phyloP scores from a whole-genome alignment of 2,888 invertebrate genomes.

The Phanerotoma sp. region DNA sequence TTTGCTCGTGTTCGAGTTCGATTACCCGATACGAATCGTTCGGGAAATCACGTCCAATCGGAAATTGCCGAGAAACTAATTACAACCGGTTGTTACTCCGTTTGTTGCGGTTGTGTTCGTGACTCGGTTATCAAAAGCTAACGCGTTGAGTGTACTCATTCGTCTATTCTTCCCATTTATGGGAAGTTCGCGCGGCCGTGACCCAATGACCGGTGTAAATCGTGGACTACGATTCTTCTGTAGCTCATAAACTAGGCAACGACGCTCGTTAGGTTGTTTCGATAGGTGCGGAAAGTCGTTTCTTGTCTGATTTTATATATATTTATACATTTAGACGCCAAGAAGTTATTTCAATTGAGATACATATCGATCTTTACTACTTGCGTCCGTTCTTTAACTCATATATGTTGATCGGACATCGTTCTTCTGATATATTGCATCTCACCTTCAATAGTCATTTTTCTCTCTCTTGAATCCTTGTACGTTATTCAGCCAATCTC shows the following conservation, averaged over 20 bases:
- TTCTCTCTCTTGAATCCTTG: constrained; percentile 2
- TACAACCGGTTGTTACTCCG: constrained; percentile 34
- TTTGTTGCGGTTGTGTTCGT: constrained; percentile 27
- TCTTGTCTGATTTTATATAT: constrained; percentile 5
- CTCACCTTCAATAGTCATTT: constrained; percentile 17
- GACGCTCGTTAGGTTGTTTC: constrained; percentile 34
- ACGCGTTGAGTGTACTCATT: constrained; percentile 4
- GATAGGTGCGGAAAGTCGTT: constrained; percentile 2
- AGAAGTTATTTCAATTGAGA: constrained; percentile 25
- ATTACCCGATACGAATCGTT: constrained; percentile 19
- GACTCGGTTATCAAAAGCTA: constrained; percentile 24
- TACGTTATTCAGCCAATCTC: not conserved
- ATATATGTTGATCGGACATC: constrained; percentile 20
- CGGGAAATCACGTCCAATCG: constrained; percentile 23
- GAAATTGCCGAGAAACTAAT: constrained; percentile 35
- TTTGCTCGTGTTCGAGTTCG: constrained; percentile 15
- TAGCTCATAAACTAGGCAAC: constrained; percentile 38
- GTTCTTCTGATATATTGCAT: constrained; percentile 17
- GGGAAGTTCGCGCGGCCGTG: constrained; percentile 32
- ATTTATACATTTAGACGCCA: constrained; percentile 4
- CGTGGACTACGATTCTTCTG: constrained; percentile 32
- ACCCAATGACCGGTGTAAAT: constrained; percentile 42
- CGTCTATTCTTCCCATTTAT: constrained; percentile 16
- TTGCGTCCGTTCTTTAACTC: constrained; percentile 13
- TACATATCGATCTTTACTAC: constrained; percentile 25